Conservation (phyloP, 2,797 vertebrate genomes). For the Martes flavigula region DNA sequence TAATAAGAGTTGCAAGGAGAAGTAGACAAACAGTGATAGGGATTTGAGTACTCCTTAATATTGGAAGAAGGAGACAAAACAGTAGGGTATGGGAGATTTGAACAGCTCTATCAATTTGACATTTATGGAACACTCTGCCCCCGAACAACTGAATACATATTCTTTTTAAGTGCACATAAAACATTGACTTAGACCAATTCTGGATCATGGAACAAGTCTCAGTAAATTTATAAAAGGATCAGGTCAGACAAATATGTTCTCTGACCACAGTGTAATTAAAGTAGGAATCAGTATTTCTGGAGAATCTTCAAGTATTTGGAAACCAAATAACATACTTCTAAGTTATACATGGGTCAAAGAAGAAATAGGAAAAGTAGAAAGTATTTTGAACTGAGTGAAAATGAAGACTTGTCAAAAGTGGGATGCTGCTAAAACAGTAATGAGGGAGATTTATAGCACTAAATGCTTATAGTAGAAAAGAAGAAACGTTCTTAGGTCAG, state of each 20-base stretch:
- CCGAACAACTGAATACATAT: neutral
- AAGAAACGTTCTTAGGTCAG: neutral
- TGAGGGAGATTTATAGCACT: neutral
- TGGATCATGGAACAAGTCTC: neutral
- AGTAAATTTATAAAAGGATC: neutral
- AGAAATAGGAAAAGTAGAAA: neutral
- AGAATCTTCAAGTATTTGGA: conserved; percentile 3
- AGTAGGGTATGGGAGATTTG: neutral
- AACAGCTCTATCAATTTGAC: neutral
- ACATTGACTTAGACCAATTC: neutral
- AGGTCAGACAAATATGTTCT: neutral
- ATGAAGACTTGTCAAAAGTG: neutral
- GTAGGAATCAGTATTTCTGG: neutral
- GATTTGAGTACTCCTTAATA: neutral
- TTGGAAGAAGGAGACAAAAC: neutral
- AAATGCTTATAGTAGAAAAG: neutral
- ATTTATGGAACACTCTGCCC: neutral
- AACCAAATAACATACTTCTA: neutral
- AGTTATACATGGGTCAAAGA: neutral
- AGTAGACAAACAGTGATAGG: neutral
- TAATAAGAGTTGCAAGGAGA: neutral
- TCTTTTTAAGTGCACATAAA: neutral
- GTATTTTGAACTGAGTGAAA: conserved; percentile 11
- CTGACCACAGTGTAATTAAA: neutral
- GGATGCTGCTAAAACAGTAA: neutral